Evolutionary conservation across 2,888 invertebrate species (phyloP).

Genomic region (Serrognathus titanus): DNA sequence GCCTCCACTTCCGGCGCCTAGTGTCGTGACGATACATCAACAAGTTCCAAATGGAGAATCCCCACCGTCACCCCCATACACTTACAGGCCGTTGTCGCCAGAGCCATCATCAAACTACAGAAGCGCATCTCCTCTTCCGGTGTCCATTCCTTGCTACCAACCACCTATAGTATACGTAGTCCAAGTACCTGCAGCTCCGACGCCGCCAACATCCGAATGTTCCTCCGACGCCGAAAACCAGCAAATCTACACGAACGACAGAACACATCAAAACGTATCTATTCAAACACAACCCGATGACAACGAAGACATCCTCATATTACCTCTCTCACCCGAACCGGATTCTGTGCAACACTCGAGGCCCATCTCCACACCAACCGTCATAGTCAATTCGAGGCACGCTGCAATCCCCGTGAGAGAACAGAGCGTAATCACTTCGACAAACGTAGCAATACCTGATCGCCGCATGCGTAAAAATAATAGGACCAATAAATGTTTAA

Average conservation of each 20-base stretch:
- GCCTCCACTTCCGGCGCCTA: slow-evolving; percentile 71
- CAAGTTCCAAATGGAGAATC: slow-evolving; percentile 48
- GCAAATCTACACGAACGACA: slow-evolving; percentile 31
- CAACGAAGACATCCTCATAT: slow-evolving; percentile 44
- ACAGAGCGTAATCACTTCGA: slow-evolving; percentile 31
- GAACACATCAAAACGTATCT: slow-evolving; percentile 10
- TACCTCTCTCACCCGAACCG: slow-evolving; percentile 52
- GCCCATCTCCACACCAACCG: slow-evolving; percentile 38
- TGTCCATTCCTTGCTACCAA: slow-evolving; percentile 38
- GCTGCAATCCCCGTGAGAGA: slow-evolving; percentile 23
- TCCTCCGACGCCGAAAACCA: slow-evolving; percentile 70
- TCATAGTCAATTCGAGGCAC: slow-evolving; percentile 50
- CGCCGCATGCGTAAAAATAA: slow-evolving; percentile 37
- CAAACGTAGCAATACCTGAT: slow-evolving; percentile 36
- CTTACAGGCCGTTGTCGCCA: slow-evolving; percentile 39
- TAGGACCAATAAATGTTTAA: slow-evolving; percentile 34
- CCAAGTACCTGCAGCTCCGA: slow-evolving; percentile 52
- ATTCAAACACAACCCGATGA: slow-evolving; percentile 23
- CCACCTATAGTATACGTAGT: slow-evolving; percentile 42
- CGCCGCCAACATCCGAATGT: slow-evolving; percentile 69
- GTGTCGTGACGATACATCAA: slow-evolving; percentile 63
- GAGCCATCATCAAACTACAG: slow-evolving; percentile 28
- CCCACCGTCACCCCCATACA: slow-evolving; percentile 32
- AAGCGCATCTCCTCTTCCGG: slow-evolving; percentile 30
- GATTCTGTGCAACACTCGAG: slow-evolving; percentile 30